Evolutionary conservation across 2,797 vertebrate genomes (phyloP).

Genomic region (Chloroceryle amazona): DNA sequence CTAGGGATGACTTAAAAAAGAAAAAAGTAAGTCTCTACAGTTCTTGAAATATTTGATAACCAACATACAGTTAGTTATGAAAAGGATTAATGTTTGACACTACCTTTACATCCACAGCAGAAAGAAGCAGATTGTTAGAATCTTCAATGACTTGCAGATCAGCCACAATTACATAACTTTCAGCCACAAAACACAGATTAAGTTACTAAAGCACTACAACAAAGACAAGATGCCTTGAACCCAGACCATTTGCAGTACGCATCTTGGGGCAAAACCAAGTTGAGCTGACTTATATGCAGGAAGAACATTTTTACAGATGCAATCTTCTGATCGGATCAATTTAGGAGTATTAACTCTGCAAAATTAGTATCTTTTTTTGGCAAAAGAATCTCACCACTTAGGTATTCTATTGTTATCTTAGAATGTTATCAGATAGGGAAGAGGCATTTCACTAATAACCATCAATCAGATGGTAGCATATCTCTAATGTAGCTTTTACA

Average conservation of each 20-base stretch:
- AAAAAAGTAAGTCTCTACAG: not conserved
- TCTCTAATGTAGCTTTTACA: not conserved
- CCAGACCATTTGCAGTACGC: not conserved
- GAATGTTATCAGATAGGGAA: not conserved
- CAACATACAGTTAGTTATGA: not conserved
- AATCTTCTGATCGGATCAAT: not conserved
- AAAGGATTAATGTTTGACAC: not conserved
- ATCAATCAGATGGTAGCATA: not conserved
- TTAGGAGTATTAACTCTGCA: not conserved
- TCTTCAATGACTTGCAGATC: not conserved
- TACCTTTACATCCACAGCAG: not conserved
- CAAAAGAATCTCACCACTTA: not conserved
- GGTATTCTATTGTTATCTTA: not conserved
- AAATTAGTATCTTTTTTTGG: not conserved
- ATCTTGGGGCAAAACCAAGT: not conserved
- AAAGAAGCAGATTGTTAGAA: not conserved
- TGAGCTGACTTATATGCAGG: not conserved
- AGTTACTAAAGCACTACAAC: not conserved
- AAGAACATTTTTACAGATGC: not conserved
- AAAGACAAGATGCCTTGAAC: not conserved
- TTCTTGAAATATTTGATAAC: not conserved
- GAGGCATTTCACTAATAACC: not conserved
- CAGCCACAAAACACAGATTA: not conserved
- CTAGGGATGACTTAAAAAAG: conserved; percentile 87
- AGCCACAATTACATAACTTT: not conserved